Percentiles rank a stretch among this genome's conserved stretches.
Conservation (phyloP, 2,888 invertebrate genomes). For the Melieria crassipennis region DNA sequence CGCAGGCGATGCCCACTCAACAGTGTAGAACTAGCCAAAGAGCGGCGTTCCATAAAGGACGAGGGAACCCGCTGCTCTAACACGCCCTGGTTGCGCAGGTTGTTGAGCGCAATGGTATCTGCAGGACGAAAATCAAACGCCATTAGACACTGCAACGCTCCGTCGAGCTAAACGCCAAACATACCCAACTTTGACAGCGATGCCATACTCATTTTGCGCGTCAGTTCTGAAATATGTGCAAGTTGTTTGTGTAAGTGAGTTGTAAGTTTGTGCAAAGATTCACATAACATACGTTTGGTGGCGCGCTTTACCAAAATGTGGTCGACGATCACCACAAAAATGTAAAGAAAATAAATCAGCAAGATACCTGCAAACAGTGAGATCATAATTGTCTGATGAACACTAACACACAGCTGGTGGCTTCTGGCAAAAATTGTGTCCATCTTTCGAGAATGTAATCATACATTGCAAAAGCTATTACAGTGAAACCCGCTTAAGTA, state of each 20-base stretch:
- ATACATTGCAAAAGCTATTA: too few species aligned
- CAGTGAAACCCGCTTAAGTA: too few species aligned
- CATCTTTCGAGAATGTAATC: too few species aligned
- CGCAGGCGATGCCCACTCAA: neutral
- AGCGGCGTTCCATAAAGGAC: conserved; percentile 6
- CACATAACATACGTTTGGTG: conserved; percentile 34
- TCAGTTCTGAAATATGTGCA: neutral
- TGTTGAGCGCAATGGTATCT: conserved; percentile 18
- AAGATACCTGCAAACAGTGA: neutral
- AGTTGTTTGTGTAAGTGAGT: too few species aligned
- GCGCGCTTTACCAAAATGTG: conserved; percentile 42
- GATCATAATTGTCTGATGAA: neutral
- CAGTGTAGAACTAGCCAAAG: neutral
- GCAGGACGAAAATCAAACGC: neutral
- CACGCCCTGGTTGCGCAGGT: conserved; percentile 15
- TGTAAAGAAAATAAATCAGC: conserved; percentile 44
- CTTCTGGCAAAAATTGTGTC: too few species aligned
- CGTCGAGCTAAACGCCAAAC: too few species aligned
- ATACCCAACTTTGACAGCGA: neutral
- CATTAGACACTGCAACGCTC: too few species aligned
- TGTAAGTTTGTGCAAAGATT: neutral
- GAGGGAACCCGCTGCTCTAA: neutral
- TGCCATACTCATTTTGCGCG: neutral
- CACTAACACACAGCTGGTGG: too few species aligned
- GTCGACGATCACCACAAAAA: conserved; percentile 46